A percentile compares a stretch with the other conserved stretches of the same genome.
Conservation (phyloP, 2,888 invertebrate species). For the Limnephilus lunatus region DNA sequence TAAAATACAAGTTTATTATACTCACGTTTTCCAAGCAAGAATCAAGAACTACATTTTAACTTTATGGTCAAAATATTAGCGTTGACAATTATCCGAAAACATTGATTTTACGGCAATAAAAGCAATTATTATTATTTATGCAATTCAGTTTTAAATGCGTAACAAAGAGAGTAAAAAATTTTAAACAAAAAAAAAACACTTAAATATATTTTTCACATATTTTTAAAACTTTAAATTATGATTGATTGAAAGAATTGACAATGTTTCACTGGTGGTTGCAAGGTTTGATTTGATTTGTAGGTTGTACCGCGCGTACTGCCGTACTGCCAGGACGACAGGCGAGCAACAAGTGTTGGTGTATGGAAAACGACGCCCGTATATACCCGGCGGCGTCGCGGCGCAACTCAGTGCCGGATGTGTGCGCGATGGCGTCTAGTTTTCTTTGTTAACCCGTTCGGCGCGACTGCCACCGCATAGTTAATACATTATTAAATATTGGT, state of each 20-base stretch:
- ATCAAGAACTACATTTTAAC: not conserved
- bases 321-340: not conserved
- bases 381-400: conserved; percentile 18
- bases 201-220: too few relatives aligned
- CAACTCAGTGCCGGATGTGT: conserved; percentile 1
- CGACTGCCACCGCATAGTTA: not conserved
- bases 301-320: not conserved
- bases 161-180: not conserved
- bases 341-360: conserved; percentile 42
- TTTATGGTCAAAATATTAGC: not conserved
- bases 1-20: not conserved
- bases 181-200: not conserved
- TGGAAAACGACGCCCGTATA: not conserved
- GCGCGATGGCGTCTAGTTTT: not conserved
- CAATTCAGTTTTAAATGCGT: not conserved
- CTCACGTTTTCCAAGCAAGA: not conserved
- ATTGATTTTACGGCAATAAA: not conserved
- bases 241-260: not conserved
- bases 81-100: not conserved
- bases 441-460: not conserved
- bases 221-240: too few relatives aligned
- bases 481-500: not conserved
- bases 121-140: not conserved
- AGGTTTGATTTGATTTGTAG: not conserved
- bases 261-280: not conserved